phyloP scores from a whole-genome alignment of 2,797 vertebrate genomes.

The Sebastes oblongus region DNA sequence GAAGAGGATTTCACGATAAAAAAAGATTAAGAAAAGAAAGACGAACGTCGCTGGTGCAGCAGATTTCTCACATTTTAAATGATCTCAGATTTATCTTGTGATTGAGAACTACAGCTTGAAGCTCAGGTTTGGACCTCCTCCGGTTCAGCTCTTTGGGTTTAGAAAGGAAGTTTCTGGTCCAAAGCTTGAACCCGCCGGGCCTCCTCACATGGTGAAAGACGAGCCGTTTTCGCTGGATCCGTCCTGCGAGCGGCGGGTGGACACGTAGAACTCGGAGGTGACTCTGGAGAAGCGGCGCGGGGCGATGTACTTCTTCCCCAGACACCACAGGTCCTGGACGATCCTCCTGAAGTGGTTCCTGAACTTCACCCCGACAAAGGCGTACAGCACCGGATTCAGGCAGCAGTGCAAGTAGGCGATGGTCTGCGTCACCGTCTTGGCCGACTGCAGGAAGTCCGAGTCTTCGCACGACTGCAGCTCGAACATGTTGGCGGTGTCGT shows the following conservation, averaged over 20 bases:
- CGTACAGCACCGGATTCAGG: slow-evolving; percentile 92
- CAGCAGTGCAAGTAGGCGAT: slow-evolving; percentile 94
- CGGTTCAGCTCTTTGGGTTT: not conserved
- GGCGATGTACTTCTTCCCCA: slow-evolving; percentile 78
- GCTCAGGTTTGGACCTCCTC: not conserved
- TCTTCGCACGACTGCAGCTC: slow-evolving; percentile 29
- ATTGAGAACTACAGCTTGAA: not conserved
- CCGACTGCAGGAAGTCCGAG: slow-evolving; percentile 36
- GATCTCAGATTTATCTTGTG: not conserved
- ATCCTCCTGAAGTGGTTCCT: slow-evolving; percentile 85
- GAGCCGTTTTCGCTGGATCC: slow-evolving; percentile 79
- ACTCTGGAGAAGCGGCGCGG: slow-evolving; percentile 71
- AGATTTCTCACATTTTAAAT: too few species aligned
- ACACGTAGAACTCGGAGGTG: slow-evolving; percentile 80
- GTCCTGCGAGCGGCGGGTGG: slow-evolving; percentile 83
- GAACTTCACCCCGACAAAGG: slow-evolving; percentile 93
- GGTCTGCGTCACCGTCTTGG: slow-evolving; percentile 72
- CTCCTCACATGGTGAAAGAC: slow-evolving; percentile 88
- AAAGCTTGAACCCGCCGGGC: rapidly evolving
- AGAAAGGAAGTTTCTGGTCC: not conserved
- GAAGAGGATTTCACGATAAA: too few species aligned
- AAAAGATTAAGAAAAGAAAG: not conserved
- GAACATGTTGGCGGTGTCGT: slow-evolving; percentile 72
- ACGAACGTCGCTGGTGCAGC: too few species aligned
- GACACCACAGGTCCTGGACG: slow-evolving; percentile 85